Base-by-base conservation (phyloP, 2,113 vertebrate genomes). In the Gobiocypris rarus region DNA sequence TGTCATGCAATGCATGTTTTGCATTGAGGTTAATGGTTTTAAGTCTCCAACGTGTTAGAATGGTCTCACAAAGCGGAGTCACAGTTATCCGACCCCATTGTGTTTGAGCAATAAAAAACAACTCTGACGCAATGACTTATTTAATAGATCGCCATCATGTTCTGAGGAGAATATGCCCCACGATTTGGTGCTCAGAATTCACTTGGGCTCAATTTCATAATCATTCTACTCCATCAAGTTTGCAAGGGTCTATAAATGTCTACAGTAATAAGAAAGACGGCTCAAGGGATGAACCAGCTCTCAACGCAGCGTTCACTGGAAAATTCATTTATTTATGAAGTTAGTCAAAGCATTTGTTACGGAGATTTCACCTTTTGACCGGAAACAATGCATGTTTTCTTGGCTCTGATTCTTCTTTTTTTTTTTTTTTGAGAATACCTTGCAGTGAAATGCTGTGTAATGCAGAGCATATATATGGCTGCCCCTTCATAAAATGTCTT, bases 21-120 rank as follows among this genome's bases (percentile, higher is more conserved):
- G 91, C 86, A 89, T 81, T 88, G 81, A 80, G 59, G 73, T 86
- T 90, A 92, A 93, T 91, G 85, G 84, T 56, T 77, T 80, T 67
- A 73, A 82, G 77, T 88, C 83, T 87, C 83, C 48, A 86, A 87
- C 86, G 87, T 81, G 86, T 90, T 90, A 86, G 79, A 83, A 89
- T 84, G 84, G 87, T 87, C 82, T 38, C 48, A 52, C 84, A 87
- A 61, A 84, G 85, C 86, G 58, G 82, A 89, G 88, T 92, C 88
- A 84, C 85, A 86, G 78, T 89, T 77, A 61, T 86, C 75, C 92
- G 91, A 91, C 89, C 90, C 92, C 89, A 90, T 88, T 87, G 87
- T 89, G 87, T 91, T 91, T 90, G 89, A 90, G 82, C 73, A 79
- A 70, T 56, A 76, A 88, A 88, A 85, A 65, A 84, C 86, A 91